Conservation (phyloP, 1,140 invertebrate species). For the Drosophila arawakana region DNA sequence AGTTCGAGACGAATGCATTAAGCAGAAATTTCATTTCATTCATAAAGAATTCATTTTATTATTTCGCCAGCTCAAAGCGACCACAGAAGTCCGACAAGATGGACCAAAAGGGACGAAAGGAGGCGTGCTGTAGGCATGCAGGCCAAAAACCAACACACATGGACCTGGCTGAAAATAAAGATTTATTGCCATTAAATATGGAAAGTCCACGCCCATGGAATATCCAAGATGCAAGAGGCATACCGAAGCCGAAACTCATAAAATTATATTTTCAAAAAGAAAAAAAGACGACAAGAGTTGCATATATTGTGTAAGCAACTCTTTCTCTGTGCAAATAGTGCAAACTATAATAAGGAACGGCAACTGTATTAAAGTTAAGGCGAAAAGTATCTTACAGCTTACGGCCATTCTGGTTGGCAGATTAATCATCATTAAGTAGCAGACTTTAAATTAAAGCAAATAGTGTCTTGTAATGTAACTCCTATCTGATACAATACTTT, state of each 20-base stretch:
- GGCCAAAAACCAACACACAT: neutral
- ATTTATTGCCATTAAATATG: constrained; percentile 57
- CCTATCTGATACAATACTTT: too few relatives aligned
- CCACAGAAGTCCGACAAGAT: constrained; percentile 51
- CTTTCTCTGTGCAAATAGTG: neutral
- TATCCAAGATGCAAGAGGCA: constrained; percentile 34
- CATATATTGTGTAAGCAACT: neutral
- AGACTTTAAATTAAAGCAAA: too few relatives aligned
- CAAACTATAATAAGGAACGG: neutral
- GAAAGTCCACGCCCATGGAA: constrained; percentile 36
- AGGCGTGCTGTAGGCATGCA: constrained; percentile 13
- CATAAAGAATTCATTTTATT: constrained; percentile 75
- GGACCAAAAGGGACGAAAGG: neutral
- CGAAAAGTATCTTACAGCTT: too few relatives aligned
- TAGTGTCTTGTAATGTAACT: too few relatives aligned
- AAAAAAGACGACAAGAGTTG: neutral
- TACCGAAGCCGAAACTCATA: constrained; percentile 14
- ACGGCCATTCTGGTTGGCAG: too few relatives aligned
- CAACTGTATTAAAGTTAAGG: too few relatives aligned
- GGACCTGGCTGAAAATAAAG: constrained; percentile 24
- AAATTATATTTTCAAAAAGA: constrained; percentile 32
- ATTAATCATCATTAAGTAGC: too few relatives aligned
- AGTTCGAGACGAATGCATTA: constrained; percentile 64
- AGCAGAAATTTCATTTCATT: constrained; percentile 76
- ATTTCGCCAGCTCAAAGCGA: constrained; percentile 49